Evolutionary conservation across 1,140 invertebrate genomes (phyloP).

Genomic region (Drosophila ambigua): DNA sequence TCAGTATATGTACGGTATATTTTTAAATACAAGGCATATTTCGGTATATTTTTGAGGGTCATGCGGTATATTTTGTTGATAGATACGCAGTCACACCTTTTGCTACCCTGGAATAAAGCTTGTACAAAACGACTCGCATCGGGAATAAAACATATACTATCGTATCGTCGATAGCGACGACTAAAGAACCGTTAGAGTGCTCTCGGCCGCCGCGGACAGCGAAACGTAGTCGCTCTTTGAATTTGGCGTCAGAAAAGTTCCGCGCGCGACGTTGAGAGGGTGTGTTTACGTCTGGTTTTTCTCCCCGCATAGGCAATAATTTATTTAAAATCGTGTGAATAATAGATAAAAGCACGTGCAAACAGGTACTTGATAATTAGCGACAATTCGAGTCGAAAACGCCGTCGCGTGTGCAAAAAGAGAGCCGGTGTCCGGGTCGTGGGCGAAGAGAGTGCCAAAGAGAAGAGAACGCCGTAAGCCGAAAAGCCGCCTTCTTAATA

Average conservation of each 20-base stretch:
- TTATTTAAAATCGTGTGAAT: too few relatives aligned
- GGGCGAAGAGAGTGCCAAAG: constrained; percentile 16
- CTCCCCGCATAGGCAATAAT: too few relatives aligned
- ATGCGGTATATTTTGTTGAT: too few relatives aligned
- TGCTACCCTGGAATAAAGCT: too few relatives aligned
- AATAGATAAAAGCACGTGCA: constrained; percentile 36
- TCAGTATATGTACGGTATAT: too few relatives aligned
- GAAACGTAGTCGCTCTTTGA: not conserved
- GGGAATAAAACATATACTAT: too few relatives aligned
- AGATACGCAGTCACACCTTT: too few relatives aligned
- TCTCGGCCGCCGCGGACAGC: not conserved
- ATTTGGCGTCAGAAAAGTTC: too few relatives aligned
- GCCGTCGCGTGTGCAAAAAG: constrained; percentile 15
- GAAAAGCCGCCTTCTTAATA: constrained; percentile 36
- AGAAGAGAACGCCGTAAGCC: constrained; percentile 10
- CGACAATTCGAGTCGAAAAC: constrained; percentile 6
- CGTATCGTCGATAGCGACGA: not conserved
- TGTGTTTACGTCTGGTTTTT: not conserved
- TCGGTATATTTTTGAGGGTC: too few relatives aligned
- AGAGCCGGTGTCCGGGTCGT: not conserved
- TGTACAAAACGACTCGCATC: too few relatives aligned
- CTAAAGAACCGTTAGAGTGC: too few relatives aligned
- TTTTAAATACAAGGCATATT: too few relatives aligned
- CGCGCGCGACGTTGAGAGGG: not conserved
- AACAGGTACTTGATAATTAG: constrained; percentile 28